These are phyloP conservation scores for Eudemis profundana DNA, from an alignment of 2,888 invertebrate species.

Conservation along the genomic window DNA sequence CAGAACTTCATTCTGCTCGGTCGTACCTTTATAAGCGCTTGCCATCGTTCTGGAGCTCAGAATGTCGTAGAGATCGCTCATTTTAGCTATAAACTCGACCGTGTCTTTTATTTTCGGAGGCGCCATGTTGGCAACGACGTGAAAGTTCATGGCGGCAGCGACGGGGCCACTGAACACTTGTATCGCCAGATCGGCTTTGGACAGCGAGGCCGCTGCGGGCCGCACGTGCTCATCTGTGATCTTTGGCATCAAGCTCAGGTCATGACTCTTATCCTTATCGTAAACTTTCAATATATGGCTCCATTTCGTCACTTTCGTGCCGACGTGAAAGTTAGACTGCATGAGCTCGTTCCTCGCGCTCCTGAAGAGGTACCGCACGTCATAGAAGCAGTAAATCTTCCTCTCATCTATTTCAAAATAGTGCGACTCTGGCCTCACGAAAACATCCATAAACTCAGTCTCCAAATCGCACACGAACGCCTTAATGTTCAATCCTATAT, in stretches of 20 bases:
- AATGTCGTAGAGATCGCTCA: slow-evolving; percentile 8
- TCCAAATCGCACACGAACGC: slow-evolving; percentile 11
- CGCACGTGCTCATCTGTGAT: slow-evolving; percentile 9
- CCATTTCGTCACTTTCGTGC: slow-evolving; percentile 1
- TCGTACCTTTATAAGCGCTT: slow-evolving; percentile 7
- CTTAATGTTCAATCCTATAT: slow-evolving; percentile 17
- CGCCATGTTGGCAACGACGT: not conserved
- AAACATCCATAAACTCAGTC: slow-evolving; percentile 16
- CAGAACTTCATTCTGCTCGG: slow-evolving; percentile 1
- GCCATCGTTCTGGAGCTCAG: not conserved
- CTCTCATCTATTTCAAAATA: slow-evolving; percentile 19
- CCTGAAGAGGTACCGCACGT: slow-evolving; percentile 16
- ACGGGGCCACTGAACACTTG: slow-evolving; percentile 6
- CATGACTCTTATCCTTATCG: not conserved
- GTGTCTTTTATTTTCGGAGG: not conserved
- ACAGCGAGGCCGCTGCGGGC: not conserved
- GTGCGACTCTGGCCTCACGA: not conserved
- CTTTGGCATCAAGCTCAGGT: slow-evolving; percentile 9
- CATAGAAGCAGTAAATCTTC: slow-evolving; percentile 12
- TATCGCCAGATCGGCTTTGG: not conserved
- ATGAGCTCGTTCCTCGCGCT: slow-evolving; percentile 10
- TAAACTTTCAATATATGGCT: slow-evolving; percentile 20
- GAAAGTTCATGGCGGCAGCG: slow-evolving; percentile 15
- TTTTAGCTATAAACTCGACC: slow-evolving; percentile 10
- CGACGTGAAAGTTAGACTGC: not conserved